phyloP scores from a whole-genome alignment of 2,888 invertebrate species.

The Tupiocoris notatus region DNA sequence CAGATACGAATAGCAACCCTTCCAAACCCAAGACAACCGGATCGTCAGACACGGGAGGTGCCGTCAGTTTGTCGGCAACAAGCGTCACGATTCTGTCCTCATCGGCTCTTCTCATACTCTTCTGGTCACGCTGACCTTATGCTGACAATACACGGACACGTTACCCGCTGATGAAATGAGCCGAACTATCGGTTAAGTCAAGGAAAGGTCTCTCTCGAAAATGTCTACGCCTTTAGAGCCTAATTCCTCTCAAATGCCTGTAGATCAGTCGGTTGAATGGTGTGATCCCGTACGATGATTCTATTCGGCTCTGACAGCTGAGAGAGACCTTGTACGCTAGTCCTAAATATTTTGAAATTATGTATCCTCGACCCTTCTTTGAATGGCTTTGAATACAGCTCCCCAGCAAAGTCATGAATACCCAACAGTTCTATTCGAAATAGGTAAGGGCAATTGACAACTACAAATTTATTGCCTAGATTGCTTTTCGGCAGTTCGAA shows the following conservation, averaged over 20 bases:
- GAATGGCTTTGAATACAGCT: neutral
- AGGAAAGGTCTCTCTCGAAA: neutral
- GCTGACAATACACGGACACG: neutral
- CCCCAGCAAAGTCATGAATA: neutral
- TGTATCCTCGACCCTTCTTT: neutral
- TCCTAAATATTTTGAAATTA: neutral
- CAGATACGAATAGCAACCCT: no score
- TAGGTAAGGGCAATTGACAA: no score
- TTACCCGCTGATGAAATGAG: neutral
- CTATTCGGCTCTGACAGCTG: neutral
- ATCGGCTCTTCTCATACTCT: neutral
- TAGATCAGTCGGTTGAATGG: no score
- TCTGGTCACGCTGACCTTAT: neutral
- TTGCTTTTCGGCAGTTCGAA: no score
- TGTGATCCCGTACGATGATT: neutral
- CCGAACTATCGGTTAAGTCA: neutral
- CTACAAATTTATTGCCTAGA: no score
- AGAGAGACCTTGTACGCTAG: neutral
- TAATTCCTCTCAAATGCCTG: neutral
- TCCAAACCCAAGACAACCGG: no score
- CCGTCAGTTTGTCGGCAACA: neutral
- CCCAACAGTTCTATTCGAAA: no score
- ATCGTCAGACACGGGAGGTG: neutral
- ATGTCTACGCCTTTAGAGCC: neutral
- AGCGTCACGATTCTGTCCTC: neutral